These are phyloP conservation scores for Pyxicephalus adspersus DNA, from an alignment of 2,113 vertebrate genomes.

Conservation along the genomic window DNA sequence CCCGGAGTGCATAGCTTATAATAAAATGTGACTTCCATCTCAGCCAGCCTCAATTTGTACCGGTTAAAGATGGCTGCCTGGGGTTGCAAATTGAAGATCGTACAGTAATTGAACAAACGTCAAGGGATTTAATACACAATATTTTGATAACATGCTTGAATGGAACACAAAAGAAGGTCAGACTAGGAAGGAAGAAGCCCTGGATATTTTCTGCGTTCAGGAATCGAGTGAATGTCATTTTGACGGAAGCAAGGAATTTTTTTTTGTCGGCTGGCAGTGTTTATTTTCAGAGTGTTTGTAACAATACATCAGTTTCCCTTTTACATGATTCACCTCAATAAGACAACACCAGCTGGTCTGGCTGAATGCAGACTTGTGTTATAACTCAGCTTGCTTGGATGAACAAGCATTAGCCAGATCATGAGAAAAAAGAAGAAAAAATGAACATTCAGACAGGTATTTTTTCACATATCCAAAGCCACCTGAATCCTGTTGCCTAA, in stretches of 20 bases:
- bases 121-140: constrained; percentile 12
- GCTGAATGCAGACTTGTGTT: constrained; percentile 18
- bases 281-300: constrained; percentile 34
- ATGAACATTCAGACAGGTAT: neutral
- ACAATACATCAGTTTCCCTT: constrained; percentile 11
- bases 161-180: constrained; percentile 30
- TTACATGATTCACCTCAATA: constrained; percentile 43
- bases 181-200: neutral
- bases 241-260: constrained; percentile 25
- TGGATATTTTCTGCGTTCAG: constrained; percentile 27
- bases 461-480: no score
- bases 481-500: no score
- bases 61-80: neutral
- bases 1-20: constrained; percentile 20
- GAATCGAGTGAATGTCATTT: constrained; percentile 34
- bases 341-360: constrained; percentile 16
- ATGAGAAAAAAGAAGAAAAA: neutral
- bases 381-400: constrained; percentile 12
- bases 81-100: neutral
- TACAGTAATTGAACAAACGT: constrained; percentile 7
- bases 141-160: constrained; percentile 12
- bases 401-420: constrained; percentile 6
- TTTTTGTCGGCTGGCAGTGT: constrained; percentile 27
- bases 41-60: constrained; percentile 5
- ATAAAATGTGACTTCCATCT: constrained; percentile 25